Conservation (phyloP, 2,113 vertebrate genomes). For the Trichechus manatus region DNA sequence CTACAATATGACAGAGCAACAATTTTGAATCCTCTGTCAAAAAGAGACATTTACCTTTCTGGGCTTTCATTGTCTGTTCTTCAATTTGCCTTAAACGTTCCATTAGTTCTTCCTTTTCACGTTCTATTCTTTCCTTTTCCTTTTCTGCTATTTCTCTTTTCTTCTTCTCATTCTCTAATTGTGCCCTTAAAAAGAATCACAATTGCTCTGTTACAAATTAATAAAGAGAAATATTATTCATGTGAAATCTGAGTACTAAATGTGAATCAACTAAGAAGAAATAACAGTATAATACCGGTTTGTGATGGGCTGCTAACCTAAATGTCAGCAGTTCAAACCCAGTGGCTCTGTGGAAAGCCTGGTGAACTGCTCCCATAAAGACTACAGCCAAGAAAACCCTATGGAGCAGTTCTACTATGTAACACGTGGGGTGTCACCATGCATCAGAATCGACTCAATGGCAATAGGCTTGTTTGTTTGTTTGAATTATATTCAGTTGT, state of each 20-base stretch:
- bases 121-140: conserved; percentile 97
- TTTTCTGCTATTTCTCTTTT: conserved; percentile 97
- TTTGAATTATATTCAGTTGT: background rate
- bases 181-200: conserved; percentile 89
- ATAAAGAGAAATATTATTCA: background rate
- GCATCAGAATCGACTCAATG: too few relatives aligned
- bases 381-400: background rate
- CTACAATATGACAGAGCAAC: background rate
- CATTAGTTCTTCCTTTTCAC: conserved; percentile 97
- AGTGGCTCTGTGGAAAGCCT: background rate
- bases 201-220: conserved; percentile 51
- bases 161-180: conserved; percentile 98
- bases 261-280: conserved; percentile 20
- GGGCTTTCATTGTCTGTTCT: conserved; percentile 96
- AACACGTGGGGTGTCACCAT: background rate
- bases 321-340: background rate
- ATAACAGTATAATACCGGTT: background rate
- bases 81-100: conserved; percentile 96
- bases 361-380: background rate
- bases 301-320: background rate
- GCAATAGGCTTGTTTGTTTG: background rate
- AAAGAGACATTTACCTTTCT: conserved; percentile 92
- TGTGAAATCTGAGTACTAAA: conserved; percentile 19
- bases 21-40: background rate
- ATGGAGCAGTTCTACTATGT: background rate